Evolutionary conservation across 2,888 invertebrate genomes (phyloP).

Genomic region (Onchidella celtica): DNA sequence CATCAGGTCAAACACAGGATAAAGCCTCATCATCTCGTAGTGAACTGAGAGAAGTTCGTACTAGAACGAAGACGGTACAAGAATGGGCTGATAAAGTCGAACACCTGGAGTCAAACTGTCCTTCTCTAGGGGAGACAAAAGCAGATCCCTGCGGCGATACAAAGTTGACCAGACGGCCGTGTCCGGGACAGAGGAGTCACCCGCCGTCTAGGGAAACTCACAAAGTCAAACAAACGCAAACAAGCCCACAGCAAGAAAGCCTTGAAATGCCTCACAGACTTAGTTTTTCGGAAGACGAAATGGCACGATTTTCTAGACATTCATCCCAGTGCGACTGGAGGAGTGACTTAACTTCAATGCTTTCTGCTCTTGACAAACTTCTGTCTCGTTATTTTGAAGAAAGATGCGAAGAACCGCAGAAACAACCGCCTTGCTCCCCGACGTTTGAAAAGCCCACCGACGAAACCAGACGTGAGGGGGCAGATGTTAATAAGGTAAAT

Average conservation of each 20-base stretch:
- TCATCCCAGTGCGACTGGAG: background rate
- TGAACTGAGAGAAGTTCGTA: no score
- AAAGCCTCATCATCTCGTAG: background rate
- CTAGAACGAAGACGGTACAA: background rate
- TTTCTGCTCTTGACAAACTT: conserved; percentile 7
- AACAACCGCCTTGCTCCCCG: no score
- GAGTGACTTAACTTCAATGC: background rate
- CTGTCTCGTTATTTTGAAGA: background rate
- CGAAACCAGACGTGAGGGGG: background rate
- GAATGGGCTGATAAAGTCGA: background rate
- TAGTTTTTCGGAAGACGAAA: no score
- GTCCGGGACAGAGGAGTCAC: background rate
- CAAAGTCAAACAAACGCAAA: background rate
- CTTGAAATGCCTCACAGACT: no score
- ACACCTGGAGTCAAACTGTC: background rate
- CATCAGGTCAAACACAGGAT: background rate
- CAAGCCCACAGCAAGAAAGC: background rate
- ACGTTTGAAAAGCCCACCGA: background rate
- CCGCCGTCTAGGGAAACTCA: background rate
- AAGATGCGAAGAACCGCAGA: background rate
- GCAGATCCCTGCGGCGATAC: background rate
- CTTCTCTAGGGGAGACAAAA: background rate
- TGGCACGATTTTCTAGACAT: background rate
- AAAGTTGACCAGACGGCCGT: background rate
- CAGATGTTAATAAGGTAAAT: background rate